Evolutionary conservation across 2,888 invertebrate species (phyloP).

Genomic region (Amaurobius ferox): DNA sequence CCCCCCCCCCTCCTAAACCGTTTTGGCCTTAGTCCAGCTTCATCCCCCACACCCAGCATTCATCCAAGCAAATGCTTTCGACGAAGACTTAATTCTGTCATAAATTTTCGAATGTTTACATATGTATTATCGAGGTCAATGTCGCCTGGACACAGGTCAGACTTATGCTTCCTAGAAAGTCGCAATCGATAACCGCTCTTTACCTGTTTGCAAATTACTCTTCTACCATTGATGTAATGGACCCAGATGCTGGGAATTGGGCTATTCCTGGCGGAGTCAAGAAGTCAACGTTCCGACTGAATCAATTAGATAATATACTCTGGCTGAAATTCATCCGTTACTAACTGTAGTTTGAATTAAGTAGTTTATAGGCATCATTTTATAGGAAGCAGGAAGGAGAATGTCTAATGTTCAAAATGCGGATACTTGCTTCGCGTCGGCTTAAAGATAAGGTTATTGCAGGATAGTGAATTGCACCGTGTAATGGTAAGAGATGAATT

Average conservation of each 20-base stretch:
- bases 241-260: background rate
- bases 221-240: background rate
- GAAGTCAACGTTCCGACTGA: conserved; percentile 45
- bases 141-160: conserved; percentile 37
- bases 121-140: conserved; percentile 42
- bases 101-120: conserved; percentile 29
- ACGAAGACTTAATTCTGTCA: background rate
- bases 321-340: too few species aligned
- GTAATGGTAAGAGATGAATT: too few species aligned
- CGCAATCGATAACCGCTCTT: conserved; percentile 40
- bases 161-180: conserved; percentile 28
- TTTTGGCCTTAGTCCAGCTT: background rate
- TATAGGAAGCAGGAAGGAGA: too few species aligned
- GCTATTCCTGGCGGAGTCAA: background rate
- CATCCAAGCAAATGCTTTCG: background rate
- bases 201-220: conserved; percentile 42
- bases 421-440: too few species aligned
- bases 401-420: too few species aligned
- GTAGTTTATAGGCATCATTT: too few species aligned
- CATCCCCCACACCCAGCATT: background rate
- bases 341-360: too few species aligned
- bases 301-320: conserved; percentile 35
- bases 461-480: too few species aligned
- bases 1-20: too few species aligned
- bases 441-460: too few species aligned